Evolutionary conservation across 1,140 invertebrate genomes (phyloP).

Genomic region (Apis florea): DNA sequence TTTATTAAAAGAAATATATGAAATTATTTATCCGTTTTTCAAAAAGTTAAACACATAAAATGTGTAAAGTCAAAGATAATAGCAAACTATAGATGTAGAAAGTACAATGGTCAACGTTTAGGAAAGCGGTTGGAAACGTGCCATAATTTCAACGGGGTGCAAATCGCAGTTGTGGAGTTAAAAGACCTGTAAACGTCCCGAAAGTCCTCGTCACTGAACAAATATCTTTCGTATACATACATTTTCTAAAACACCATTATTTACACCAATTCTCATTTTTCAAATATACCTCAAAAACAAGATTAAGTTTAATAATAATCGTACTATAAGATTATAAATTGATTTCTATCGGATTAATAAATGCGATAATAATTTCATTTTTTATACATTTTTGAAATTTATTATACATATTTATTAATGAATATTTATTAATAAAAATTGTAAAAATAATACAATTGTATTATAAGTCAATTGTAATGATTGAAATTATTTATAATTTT

Average conservation of each 20-base stretch:
- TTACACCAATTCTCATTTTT: background rate
- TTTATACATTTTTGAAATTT: too few relatives aligned
- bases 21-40: background rate
- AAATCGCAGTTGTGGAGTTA: conserved; percentile 7
- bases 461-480: too few relatives aligned
- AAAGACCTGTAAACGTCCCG: conserved; percentile 15
- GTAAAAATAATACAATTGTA: too few relatives aligned
- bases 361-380: too few relatives aligned
- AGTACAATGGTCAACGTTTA: conserved; percentile 22
- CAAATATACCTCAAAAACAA: background rate
- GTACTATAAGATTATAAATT: background rate
- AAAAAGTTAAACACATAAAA: background rate
- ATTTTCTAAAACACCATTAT: background rate
- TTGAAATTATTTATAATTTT: too few relatives aligned
- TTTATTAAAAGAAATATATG: too few relatives aligned
- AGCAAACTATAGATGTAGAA: background rate
- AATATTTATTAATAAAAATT: too few relatives aligned
- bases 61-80: background rate
- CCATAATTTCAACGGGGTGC: conserved; percentile 48
- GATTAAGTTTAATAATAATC: background rate
- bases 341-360: background rate
- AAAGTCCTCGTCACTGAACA: background rate
- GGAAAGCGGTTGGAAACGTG: conserved; percentile 53
- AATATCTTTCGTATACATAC: background rate
- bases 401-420: too few relatives aligned